phyloP scores from a whole-genome alignment of 2,888 invertebrate species.

The Polyommatus iphigenia region DNA sequence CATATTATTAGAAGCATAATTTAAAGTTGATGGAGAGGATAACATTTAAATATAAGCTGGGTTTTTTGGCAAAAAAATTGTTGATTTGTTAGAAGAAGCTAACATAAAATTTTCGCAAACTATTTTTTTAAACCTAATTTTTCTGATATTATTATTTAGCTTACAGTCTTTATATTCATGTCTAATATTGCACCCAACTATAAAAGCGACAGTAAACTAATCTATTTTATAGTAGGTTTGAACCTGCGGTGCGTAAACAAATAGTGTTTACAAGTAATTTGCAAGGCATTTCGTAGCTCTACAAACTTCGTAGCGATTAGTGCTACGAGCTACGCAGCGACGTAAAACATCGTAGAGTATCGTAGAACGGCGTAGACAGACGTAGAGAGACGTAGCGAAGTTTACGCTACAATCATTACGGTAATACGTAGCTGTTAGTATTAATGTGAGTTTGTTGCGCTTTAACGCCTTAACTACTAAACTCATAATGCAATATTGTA shows the following conservation, averaged over 20 bases:
- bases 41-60: too few species aligned
- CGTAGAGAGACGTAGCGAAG: background rate
- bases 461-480: background rate
- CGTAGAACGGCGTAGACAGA: background rate
- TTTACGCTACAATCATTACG: slow-evolving; percentile 8
- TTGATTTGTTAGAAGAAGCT: too few species aligned
- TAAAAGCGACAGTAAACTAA: background rate
- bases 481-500: background rate
- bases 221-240: background rate
- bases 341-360: background rate
- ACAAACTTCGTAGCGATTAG: background rate
- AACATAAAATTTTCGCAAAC: too few species aligned
- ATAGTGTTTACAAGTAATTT: background rate
- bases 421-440: slow-evolving; percentile 6
- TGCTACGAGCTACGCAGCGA: background rate
- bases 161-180: too few species aligned
- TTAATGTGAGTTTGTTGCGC: slow-evolving; percentile 14
- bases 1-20: too few species aligned
- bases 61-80: too few species aligned
- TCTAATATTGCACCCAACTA: too few species aligned
- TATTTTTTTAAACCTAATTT: too few species aligned
- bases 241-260: background rate
- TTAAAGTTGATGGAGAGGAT: too few species aligned
- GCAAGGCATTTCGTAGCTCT: background rate
- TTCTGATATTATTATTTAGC: too few species aligned